Evolutionary conservation across 2,888 invertebrate species (phyloP), one percentile per base, ranked within the genome.

Genomic region (Glaucopsyche alexis): DNA sequence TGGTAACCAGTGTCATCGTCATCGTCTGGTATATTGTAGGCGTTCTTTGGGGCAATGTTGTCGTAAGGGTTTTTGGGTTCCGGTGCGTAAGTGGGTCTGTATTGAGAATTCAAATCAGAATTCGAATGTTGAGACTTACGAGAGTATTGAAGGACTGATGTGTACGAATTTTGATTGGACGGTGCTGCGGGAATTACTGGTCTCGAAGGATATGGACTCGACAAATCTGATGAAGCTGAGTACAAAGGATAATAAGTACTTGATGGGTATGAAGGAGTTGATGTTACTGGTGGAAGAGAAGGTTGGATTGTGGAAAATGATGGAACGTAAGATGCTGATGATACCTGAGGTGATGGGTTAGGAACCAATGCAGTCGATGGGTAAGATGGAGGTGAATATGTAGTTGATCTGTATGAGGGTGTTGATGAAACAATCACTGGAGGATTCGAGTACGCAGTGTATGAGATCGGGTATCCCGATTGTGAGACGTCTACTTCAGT

Each of bases 21-120:
- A 65, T 78, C 80, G 9, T 67, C 72, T 7, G 82, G 79, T 0
- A 81, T 80, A 7, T 77, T 74, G 52, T 81, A 81, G 19, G 76
- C 75, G 69, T 76, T 78, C 64, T 77, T 77, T 14, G 77, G 77
- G 11, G 76, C 78, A 49, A 65, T 69, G 55, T 77, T 78, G 67
- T 74, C 77, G 49, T 75, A 74, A 72, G 77, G 71, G 71, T 71
- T 71, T 40, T 50, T 50, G 60, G 29, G 29, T 60, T 60, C 60
- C 7, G 60, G 60, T 60, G 60, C 60, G 29, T 60, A 29, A 9
- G 67, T 67, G 67, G 42, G 14, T 8, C 45, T 45, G 16, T 67
- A 67, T 16, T 42, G 67, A 45, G 67, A 16, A 67, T 45, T 19
- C 45, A 45, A 67, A 19, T 67, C 45, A 13, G 45, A 1, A 45